Percentiles rank a stretch among this genome's conserved stretches.
Conservation (phyloP, 2,113 vertebrate genomes). For the Lota lota region DNA sequence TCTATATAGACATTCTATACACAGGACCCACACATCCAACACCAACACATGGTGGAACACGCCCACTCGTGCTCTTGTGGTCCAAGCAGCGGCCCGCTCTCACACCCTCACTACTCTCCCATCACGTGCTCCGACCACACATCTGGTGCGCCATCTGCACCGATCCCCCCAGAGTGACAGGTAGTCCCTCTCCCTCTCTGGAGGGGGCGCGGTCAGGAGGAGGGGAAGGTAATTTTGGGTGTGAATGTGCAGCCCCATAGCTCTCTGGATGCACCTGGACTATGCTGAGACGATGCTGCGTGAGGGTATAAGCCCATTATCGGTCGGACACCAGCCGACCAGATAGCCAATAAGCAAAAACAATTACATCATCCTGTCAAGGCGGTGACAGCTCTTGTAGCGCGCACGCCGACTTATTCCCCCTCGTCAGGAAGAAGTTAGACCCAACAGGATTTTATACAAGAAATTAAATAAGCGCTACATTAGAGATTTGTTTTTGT, state of each 20-base stretch:
- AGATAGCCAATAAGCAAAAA: conserved; percentile 51
- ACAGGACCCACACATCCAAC: not conserved
- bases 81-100: conserved; percentile 44
- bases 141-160: conserved; percentile 77
- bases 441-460: no score
- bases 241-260: conserved; percentile 66
- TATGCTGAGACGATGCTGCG: conserved; percentile 48
- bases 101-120: conserved; percentile 43
- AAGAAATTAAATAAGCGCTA: conserved; percentile 10
- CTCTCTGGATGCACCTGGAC: conserved; percentile 70
- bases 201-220: conserved; percentile 44
- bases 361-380: conserved; percentile 55
- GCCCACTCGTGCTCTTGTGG: conserved; percentile 8
- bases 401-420: conserved; percentile 33
- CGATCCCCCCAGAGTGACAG: conserved; percentile 68
- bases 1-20: no score
- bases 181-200: conserved; percentile 67
- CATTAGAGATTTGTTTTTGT: conserved; percentile 58
- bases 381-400: conserved; percentile 36
- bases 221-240: conserved; percentile 68
- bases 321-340: conserved; percentile 44
- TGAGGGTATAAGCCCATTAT: conserved; percentile 43
- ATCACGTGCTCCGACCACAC: conserved; percentile 70
- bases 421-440: no score
- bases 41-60: not conserved